Conservation (phyloP, 2,888 invertebrate species). For the Cheilosia scutellata region DNA sequence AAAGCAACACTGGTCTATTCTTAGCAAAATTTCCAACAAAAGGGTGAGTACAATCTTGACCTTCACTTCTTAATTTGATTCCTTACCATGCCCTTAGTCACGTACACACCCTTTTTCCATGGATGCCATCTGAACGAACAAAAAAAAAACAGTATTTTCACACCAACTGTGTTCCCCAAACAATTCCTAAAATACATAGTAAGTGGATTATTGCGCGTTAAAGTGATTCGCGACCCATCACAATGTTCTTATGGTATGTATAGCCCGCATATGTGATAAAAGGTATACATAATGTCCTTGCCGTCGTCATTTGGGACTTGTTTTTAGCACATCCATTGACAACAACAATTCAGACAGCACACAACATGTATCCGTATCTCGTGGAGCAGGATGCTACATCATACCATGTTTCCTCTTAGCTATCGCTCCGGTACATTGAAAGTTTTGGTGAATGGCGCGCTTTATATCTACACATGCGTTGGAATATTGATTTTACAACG, state of each 20-base stretch:
- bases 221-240: conserved; percentile 5
- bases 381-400: not conserved
- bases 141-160: not conserved
- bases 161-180: not conserved
- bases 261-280: conserved; percentile 1
- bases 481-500: conserved; percentile 65
- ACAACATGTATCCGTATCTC: not conserved
- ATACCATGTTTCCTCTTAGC: conserved; percentile 1
- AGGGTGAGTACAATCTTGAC: conserved; percentile 22
- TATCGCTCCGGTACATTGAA: conserved; percentile 3
- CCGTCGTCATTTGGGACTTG: not conserved
- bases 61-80: conserved; percentile 18
- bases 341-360: conserved; percentile 6
- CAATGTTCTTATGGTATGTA: not conserved
- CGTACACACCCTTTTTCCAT: conserved; percentile 22
- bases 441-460: conserved; percentile 71
- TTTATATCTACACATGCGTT: conserved; percentile 57
- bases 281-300: not conserved
- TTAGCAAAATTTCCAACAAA: not conserved
- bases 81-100: conserved; percentile 17
- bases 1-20: conserved; percentile 1
- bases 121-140: not conserved
- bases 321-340: not conserved
- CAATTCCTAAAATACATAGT: not conserved
- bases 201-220: conserved; percentile 40